Evolutionary conservation across 2,797 vertebrate species (phyloP).

Genomic region (Eospalax fontanierii): DNA sequence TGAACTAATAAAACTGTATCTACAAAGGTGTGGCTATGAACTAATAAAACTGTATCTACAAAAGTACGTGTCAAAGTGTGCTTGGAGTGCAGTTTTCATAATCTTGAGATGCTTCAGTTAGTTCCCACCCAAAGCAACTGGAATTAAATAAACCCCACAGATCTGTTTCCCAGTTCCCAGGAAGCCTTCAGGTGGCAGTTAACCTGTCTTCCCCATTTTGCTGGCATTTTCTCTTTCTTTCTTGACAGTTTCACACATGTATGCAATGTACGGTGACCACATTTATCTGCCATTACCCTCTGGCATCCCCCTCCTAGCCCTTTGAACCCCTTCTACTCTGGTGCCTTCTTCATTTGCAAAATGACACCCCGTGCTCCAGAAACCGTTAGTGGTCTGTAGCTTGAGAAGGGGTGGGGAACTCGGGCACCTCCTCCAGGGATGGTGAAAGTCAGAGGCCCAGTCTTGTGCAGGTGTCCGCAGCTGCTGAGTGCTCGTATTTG

Average conservation of each 20-base stretch:
- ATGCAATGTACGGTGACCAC: not conserved
- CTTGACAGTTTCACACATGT: not conserved
- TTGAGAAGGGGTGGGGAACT: not conserved
- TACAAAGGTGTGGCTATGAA: not conserved
- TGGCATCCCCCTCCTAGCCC: not conserved
- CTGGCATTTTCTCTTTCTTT: not conserved
- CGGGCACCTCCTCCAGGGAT: too few species aligned
- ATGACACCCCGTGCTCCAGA: not conserved
- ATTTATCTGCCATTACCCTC: not conserved
- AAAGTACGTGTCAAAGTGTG: fast-evolving
- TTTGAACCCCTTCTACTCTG: not conserved
- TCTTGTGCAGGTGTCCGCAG: not conserved
- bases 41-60: constrained; percentile 50
- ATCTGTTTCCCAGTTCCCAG: not conserved
- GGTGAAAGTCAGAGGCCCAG: too few species aligned
- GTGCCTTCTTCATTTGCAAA: not conserved
- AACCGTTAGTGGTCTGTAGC: not conserved
- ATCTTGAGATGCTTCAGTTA: too few species aligned
- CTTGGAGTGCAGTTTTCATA: not conserved
- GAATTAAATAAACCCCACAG: not conserved
- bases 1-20: constrained; percentile 55
- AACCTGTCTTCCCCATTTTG: fast-evolving
- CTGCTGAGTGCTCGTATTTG: fast-evolving
- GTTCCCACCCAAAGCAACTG: not conserved
- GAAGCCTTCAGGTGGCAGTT: fast-evolving